Evolutionary conservation across 2,797 vertebrate genomes (phyloP).

Genomic region (Steatocranus sp.): DNA sequence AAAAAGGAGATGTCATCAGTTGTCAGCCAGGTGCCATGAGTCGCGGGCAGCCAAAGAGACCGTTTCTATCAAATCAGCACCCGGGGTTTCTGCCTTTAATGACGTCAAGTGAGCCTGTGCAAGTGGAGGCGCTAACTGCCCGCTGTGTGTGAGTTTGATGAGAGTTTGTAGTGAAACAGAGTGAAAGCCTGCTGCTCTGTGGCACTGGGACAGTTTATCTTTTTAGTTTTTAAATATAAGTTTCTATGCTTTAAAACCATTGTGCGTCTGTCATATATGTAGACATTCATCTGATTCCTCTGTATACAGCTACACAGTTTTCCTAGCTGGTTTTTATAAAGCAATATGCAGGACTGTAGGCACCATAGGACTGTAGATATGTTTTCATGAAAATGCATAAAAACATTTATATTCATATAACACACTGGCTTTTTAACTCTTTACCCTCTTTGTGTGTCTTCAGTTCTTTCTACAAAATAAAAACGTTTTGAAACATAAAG

Average conservation of each 20-base stretch:
- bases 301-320: not conserved
- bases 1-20: slow-evolving; percentile 57
- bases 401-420: not conserved
- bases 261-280: not conserved
- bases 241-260: not conserved
- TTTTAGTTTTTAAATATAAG: not conserved
- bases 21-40: slow-evolving; percentile 55
- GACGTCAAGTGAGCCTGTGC: slow-evolving; percentile 23
- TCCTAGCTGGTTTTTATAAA: not conserved
- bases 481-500: not conserved
- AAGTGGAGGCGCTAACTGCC: slow-evolving; percentile 28
- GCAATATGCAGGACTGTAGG: not conserved
- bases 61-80: slow-evolving; percentile 57
- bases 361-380: not conserved
- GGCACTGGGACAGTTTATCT: not conserved
- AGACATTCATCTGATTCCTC: not conserved
- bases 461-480: not conserved
- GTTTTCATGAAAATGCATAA: not conserved
- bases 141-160: not conserved
- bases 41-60: slow-evolving; percentile 7
- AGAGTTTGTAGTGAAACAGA: slow-evolving; percentile 10
- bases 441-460: not conserved
- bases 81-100: slow-evolving; percentile 49
- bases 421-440: not conserved
- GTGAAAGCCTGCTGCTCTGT: not conserved